Conservation (phyloP, 1,140 invertebrate genomes). For the Octopus bimaculoides region DNA sequence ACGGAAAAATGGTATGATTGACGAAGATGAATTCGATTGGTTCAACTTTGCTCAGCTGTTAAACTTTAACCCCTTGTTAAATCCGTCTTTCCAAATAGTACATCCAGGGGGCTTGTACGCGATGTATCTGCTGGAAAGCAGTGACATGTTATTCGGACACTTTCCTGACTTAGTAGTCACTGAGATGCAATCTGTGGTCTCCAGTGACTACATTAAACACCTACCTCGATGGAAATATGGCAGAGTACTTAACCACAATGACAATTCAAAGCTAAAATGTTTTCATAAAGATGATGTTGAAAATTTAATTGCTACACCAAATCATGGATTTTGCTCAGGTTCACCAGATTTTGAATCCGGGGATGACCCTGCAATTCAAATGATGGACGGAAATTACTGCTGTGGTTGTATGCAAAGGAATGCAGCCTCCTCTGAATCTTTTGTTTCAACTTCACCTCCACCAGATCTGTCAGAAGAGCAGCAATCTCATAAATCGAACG, state of each 20-base stretch:
- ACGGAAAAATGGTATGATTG: constrained; percentile 24
- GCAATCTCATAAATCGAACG: neutral
- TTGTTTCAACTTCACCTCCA: neutral
- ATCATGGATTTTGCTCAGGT: neutral
- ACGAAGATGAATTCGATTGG: constrained; percentile 40
- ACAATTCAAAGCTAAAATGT: constrained; percentile 14
- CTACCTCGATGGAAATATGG: constrained; percentile 61
- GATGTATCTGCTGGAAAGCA: constrained; percentile 50
- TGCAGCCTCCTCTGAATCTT: neutral
- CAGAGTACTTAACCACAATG: neutral
- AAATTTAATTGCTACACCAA: neutral
- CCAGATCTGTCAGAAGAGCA: neutral
- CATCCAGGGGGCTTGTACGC: constrained; percentile 37
- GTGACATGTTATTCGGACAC: constrained; percentile 55
- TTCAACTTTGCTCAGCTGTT: constrained; percentile 50
- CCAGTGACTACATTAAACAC: constrained; percentile 60
- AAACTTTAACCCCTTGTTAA: constrained; percentile 39
- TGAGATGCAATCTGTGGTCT: constrained; percentile 57
- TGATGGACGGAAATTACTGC: constrained; percentile 22
- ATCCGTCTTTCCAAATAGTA: constrained; percentile 23
- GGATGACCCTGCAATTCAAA: neutral
- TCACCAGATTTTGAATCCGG: constrained; percentile 13
- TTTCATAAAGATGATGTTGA: constrained; percentile 10
- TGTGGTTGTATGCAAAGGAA: constrained; percentile 16
- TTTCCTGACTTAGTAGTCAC: constrained; percentile 54